These are phyloP conservation scores for Seira musarum DNA, from an alignment of 2,888 invertebrate genomes.

Conservation along the genomic window DNA sequence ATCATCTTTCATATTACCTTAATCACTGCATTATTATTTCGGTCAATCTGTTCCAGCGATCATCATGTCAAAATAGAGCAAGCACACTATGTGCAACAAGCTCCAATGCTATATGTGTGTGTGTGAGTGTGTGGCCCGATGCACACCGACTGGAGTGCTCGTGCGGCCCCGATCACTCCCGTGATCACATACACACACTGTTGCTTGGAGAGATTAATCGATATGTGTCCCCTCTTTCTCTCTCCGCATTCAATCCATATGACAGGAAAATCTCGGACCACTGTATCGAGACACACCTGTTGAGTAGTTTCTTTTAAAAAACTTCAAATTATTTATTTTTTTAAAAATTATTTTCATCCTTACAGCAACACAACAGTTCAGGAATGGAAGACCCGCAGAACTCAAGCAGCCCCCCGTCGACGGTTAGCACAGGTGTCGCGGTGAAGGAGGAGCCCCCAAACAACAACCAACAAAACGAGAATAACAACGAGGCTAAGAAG, in stretches of 20 bases:
- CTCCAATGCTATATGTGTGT: no score
- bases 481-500: slow-evolving; percentile 67
- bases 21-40: neutral
- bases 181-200: neutral
- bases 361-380: neutral
- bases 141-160: neutral
- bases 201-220: neutral
- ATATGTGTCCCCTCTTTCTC: neutral
- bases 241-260: slow-evolving; percentile 22
- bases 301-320: slow-evolving; percentile 24
- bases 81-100: no score
- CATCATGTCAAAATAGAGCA: neutral
- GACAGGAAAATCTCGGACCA: neutral
- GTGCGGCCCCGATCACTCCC: neutral
- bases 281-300: slow-evolving; percentile 43
- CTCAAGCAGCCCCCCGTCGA: neutral
- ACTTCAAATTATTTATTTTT: no score
- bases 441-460: neutral
- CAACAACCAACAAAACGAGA: slow-evolving; percentile 30
- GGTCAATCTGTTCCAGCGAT: neutral
- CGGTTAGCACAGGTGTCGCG: neutral
- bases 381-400: slow-evolving; percentile 40
- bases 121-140: neutral
- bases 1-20: neutral
- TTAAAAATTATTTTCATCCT: no score